Evolutionary conservation across 2,888 invertebrate genomes (phyloP).

Genomic region (Acleris sparsana): DNA sequence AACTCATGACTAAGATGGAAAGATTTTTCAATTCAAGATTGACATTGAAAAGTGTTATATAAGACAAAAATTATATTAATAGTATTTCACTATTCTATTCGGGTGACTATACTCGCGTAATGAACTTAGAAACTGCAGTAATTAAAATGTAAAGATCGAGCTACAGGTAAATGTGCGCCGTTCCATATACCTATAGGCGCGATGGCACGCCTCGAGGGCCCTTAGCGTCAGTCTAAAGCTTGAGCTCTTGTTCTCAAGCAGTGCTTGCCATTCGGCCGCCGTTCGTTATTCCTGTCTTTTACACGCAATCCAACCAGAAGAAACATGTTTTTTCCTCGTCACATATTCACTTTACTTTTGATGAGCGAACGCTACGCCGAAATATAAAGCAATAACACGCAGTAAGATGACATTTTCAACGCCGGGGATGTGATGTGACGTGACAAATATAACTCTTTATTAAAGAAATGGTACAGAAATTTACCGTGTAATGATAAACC

Average conservation of each 20-base stretch:
- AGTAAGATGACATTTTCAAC: slow-evolving; percentile 5
- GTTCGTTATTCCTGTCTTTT: slow-evolving; percentile 21
- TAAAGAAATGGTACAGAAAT: slow-evolving; percentile 6
- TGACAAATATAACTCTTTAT: slow-evolving; percentile 24
- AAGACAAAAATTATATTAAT: too few relatives aligned
- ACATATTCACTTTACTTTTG: slow-evolving; percentile 21
- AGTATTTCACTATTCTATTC: too few relatives aligned
- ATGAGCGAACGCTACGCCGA: slow-evolving; percentile 14
- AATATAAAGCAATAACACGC: slow-evolving; percentile 25
- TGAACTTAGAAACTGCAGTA: not conserved
- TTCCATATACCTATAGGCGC: slow-evolving; percentile 5
- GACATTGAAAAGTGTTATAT: too few relatives aligned
- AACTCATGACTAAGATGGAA: too few relatives aligned
- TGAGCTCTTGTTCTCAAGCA: slow-evolving; percentile 7
- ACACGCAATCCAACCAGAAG: slow-evolving; percentile 16
- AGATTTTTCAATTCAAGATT: too few relatives aligned
- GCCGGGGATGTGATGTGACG: slow-evolving; percentile 14
- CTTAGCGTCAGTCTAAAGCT: slow-evolving; percentile 17
- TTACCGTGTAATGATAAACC: not conserved
- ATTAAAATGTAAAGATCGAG: not conserved
- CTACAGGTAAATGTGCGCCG: slow-evolving; percentile 2
- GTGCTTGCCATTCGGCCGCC: slow-evolving; percentile 13
- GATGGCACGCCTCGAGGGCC: slow-evolving; percentile 18
- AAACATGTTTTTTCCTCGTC: slow-evolving; percentile 21
- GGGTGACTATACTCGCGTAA: too few relatives aligned